Evolutionary conservation across 2,113 vertebrate species (phyloP).

Genomic region (Aegotheles bennettii): DNA sequence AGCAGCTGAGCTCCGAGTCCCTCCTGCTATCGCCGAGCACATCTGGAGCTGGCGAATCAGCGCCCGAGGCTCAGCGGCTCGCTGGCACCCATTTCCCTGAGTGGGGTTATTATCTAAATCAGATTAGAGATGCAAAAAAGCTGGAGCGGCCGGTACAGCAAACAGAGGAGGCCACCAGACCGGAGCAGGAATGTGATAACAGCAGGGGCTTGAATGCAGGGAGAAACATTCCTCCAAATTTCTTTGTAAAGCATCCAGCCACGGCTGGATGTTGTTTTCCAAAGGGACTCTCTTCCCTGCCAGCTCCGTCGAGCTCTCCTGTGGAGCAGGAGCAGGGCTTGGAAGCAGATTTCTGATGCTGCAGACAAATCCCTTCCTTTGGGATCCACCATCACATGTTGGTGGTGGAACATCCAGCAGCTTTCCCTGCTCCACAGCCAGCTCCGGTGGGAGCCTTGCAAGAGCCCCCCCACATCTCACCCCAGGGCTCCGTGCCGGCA

Average conservation of each 20-base stretch:
- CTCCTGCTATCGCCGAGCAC: accelerated
- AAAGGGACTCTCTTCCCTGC: neutral
- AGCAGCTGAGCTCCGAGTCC: neutral
- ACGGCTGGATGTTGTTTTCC: neutral
- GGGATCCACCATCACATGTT: neutral
- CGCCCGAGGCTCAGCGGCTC: accelerated
- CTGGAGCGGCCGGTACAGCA: neutral
- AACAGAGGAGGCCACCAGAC: neutral
- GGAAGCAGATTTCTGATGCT: neutral
- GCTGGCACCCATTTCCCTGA: neutral
- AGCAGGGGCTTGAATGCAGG: accelerated
- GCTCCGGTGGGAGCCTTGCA: neutral
- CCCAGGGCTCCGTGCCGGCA: neutral
- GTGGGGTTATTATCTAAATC: neutral
- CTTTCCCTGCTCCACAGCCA: neutral
- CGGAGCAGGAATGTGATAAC: accelerated
- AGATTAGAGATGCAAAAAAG: neutral
- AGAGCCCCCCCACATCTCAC: neutral
- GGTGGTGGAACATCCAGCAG: neutral
- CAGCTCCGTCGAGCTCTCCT: neutral
- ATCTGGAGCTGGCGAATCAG: neutral
- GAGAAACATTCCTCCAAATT: neutral
- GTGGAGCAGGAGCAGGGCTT: neutral
- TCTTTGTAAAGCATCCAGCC: neutral
- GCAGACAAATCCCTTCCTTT: neutral